phyloP scores from a whole-genome alignment of 1,140 invertebrate species.

The Carposina sasakii region DNA sequence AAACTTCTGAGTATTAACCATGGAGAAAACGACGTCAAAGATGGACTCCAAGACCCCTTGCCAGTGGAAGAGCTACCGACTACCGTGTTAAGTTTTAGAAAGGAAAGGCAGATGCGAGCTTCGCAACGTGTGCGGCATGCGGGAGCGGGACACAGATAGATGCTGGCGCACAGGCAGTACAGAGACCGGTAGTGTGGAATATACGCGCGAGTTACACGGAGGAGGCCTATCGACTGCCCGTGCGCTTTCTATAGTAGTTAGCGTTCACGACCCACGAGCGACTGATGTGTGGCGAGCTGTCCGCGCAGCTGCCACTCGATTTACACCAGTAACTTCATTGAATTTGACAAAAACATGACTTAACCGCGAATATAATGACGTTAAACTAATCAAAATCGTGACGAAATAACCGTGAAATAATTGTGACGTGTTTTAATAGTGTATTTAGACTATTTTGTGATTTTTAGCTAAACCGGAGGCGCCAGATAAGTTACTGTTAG shows the following conservation, averaged over 20 bases:
- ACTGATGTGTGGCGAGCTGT: constrained; percentile 48
- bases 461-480: constrained; percentile 39
- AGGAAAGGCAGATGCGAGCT: constrained; percentile 23
- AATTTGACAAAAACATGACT: constrained; percentile 43
- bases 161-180: constrained; percentile 45
- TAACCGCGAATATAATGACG: constrained; percentile 53
- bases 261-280: constrained; percentile 53
- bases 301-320: constrained; percentile 45
- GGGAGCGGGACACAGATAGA: constrained; percentile 35
- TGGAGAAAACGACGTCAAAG: constrained; percentile 47
- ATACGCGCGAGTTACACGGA: constrained; percentile 39
- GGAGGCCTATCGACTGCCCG: constrained; percentile 46
- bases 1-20: constrained; percentile 45
- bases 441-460: constrained; percentile 32
- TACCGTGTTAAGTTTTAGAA: constrained; percentile 60
- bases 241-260: constrained; percentile 50
- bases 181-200: constrained; percentile 49
- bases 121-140: no score
- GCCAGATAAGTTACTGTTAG: constrained; percentile 59
- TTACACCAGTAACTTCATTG: constrained; percentile 46
- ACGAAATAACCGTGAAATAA: constrained; percentile 20
- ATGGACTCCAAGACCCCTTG: constrained; percentile 46
- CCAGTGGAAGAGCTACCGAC: constrained; percentile 51
- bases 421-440: constrained; percentile 37
- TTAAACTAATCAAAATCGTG: constrained; percentile 39